Percentiles rank a stretch among this genome's conserved stretches.
Evolutionary conservation across 2,113 vertebrate genomes (phyloP).

Genomic region (Apodemus speciosus): DNA sequence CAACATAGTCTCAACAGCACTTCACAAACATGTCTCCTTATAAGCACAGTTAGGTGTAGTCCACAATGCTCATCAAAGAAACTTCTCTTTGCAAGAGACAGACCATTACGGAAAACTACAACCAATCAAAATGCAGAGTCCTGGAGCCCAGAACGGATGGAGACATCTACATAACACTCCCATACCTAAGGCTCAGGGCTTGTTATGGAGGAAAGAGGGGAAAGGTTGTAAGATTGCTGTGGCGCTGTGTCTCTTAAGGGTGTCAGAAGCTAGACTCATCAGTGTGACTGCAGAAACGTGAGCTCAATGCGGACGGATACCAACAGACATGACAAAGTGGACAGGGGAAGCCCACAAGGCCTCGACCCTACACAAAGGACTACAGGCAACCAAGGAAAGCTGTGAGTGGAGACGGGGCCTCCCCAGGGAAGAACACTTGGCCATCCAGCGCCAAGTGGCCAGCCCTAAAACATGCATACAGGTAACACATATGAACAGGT

Average conservation of each 20-base stretch:
- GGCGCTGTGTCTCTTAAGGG: too few species aligned
- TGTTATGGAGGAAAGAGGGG: neutral
- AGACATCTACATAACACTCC: too few species aligned
- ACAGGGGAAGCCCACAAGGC: neutral
- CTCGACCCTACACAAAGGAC: neutral
- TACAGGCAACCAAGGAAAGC: neutral
- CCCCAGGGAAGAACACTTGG: too few species aligned
- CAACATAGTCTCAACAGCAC: neutral
- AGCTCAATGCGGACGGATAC: neutral
- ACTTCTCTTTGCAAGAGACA: neutral
- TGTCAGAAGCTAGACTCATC: neutral
- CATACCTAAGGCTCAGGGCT: neutral
- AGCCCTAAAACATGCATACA: neutral
- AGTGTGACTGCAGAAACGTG: neutral
- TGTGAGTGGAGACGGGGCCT: neutral
- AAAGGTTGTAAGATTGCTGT: neutral
- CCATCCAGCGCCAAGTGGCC: neutral
- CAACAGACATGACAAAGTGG: neutral
- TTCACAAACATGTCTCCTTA: neutral
- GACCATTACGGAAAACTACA: neutral
- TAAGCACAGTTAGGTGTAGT: neutral
- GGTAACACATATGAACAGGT: neutral
- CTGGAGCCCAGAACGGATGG: neutral
- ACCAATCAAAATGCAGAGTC: neutral
- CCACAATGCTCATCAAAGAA: neutral